Conservation (phyloP, 2,113 vertebrate genomes). For the Isurus oxyrinchus region DNA sequence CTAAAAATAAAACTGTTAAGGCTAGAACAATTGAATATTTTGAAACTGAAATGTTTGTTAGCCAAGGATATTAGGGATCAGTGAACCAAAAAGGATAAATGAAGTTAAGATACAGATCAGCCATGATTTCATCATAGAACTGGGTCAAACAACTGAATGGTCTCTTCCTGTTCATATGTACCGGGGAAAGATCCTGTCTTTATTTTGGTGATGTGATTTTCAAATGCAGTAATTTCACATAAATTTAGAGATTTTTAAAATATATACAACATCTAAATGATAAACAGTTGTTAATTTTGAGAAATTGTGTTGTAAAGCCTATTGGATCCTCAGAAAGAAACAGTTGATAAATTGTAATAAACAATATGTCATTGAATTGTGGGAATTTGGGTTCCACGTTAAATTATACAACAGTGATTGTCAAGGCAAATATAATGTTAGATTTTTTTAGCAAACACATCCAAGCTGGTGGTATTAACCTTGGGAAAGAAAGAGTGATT, state of each 20-base stretch:
- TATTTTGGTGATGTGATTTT: background rate
- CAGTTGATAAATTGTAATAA: background rate
- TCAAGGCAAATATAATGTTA: background rate
- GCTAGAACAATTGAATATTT: background rate
- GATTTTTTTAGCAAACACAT: background rate
- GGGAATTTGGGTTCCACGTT: background rate
- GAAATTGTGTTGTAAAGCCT: background rate
- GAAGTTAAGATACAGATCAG: background rate
- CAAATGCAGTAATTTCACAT: background rate
- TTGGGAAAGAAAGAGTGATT: background rate
- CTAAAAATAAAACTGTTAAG: background rate
- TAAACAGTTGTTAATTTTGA: background rate
- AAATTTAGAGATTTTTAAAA: background rate
- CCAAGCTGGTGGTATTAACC: background rate
- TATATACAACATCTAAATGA: background rate
- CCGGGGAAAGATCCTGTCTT: background rate
- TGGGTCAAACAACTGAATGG: background rate
- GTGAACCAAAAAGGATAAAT: background rate
- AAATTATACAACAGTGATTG: background rate
- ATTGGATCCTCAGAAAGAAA: background rate
- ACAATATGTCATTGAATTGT: background rate
- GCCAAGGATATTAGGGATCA: background rate
- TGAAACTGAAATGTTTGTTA: background rate
- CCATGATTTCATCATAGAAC: background rate
- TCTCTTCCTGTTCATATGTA: background rate